These are phyloP conservation scores for Neolamprologus fasciatus DNA, from an alignment of 2,113 vertebrate species.

Conservation along the genomic window DNA sequence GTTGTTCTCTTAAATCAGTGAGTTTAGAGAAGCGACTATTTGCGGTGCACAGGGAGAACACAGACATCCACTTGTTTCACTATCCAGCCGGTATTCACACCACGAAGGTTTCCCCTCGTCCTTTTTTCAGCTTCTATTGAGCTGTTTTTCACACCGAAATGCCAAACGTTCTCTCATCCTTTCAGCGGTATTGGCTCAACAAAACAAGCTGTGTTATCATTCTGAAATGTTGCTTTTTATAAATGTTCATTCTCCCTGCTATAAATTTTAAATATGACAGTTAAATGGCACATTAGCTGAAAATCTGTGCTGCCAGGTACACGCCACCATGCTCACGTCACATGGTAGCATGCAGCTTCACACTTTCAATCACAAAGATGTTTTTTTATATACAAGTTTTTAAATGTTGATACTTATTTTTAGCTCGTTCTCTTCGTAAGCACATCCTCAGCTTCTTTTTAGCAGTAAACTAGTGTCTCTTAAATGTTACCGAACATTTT, in stretches of 20 bases:
- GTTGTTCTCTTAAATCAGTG: background rate
- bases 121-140: background rate
- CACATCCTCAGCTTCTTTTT: background rate
- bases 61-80: background rate
- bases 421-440: background rate
- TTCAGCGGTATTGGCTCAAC: background rate
- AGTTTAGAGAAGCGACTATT: background rate
- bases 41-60: background rate
- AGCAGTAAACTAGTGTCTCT: background rate
- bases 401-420: rapidly evolving
- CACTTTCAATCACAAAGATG: background rate
- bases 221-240: background rate
- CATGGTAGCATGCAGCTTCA: background rate
- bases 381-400: background rate
- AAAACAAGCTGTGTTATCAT: background rate
- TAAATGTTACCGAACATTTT: background rate
- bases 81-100: background rate
- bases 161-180: background rate
- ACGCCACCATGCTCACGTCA: background rate
- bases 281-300: too few species aligned
- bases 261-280: background rate
- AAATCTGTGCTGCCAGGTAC: background rate
- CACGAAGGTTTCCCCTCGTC: background rate
- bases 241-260: background rate
- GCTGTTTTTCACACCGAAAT: background rate